Percentiles rank a stretch among this genome's conserved stretches.
Evolutionary conservation across 2,888 invertebrate species (phyloP).

Genomic region (Dolichopus griseipennis): DNA sequence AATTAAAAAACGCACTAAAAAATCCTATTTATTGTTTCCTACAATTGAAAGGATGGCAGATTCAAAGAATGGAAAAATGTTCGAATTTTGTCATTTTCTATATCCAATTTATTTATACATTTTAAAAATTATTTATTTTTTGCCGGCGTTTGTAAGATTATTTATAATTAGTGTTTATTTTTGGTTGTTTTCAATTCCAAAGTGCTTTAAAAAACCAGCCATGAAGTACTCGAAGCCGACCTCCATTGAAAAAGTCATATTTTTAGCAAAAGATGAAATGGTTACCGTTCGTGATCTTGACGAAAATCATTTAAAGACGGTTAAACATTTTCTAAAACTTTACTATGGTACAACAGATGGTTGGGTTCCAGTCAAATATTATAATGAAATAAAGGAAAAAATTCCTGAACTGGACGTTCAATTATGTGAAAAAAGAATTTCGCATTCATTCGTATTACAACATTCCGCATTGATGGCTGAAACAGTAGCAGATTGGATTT

Average conservation of each 20-base stretch:
- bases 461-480: slow-evolving; percentile 51
- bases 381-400: slow-evolving; percentile 52
- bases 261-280: slow-evolving; percentile 73
- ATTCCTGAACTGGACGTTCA: slow-evolving; percentile 54
- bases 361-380: slow-evolving; percentile 74
- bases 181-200: slow-evolving; percentile 46
- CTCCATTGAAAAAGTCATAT: slow-evolving; percentile 56
- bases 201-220: slow-evolving; percentile 45
- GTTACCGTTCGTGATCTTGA: slow-evolving; percentile 61
- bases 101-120: slow-evolving; percentile 44
- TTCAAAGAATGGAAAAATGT: slow-evolving; percentile 61
- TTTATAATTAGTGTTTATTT: slow-evolving; percentile 51
- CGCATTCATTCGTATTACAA: slow-evolving; percentile 75
- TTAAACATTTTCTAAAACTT: slow-evolving; percentile 59
- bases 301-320: slow-evolving; percentile 48
- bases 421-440: slow-evolving; percentile 51
- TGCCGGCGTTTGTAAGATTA: slow-evolving; percentile 49
- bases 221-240: slow-evolving; percentile 51
- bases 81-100: slow-evolving; percentile 53
- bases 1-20: slow-evolving; percentile 49
- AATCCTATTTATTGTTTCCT: slow-evolving; percentile 72
- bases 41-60: slow-evolving; percentile 75
- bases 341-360: slow-evolving; percentile 72
- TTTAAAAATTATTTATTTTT: slow-evolving; percentile 45
- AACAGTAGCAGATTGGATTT: slow-evolving; percentile 38